A percentile compares a stretch with the other conserved stretches of the same genome.
phyloP scores from a whole-genome alignment of 2,797 vertebrate genomes.

The Urosaurus nigricauda region DNA sequence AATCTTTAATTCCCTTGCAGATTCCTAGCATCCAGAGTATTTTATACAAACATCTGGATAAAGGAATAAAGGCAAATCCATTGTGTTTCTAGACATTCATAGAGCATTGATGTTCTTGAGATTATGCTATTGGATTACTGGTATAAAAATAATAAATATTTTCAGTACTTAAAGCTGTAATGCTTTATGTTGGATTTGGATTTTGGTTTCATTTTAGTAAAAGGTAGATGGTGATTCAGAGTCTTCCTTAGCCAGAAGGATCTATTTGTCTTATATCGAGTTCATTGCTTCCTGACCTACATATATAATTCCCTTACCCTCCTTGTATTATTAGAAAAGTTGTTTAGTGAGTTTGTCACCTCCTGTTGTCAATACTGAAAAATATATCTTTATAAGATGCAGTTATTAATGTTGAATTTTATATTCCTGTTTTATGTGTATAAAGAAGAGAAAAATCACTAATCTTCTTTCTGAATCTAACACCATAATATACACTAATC shows the following conservation, averaged over 20 bases:
- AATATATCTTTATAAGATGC: constrained; percentile 68
- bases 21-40: constrained; percentile 75
- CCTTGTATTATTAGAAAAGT: constrained; percentile 73
- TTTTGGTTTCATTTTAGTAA: constrained; percentile 84
- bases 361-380: constrained; percentile 65
- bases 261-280: constrained; percentile 60
- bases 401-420: constrained; percentile 34
- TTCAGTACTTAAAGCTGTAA: constrained; percentile 83
- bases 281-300: constrained; percentile 81
- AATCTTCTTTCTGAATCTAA: constrained; percentile 51
- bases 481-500: constrained; percentile 29
- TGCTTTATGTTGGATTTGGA: constrained; percentile 81
- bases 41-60: constrained; percentile 82
- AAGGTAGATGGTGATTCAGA: constrained; percentile 78
- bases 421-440: constrained; percentile 42
- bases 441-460: constrained; percentile 38
- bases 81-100: constrained; percentile 78
- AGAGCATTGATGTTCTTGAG: constrained; percentile 78
- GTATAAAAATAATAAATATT: constrained; percentile 84
- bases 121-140: constrained; percentile 84
- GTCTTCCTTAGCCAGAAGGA: constrained; percentile 76
- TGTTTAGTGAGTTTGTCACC: constrained; percentile 72
- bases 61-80: constrained; percentile 79
- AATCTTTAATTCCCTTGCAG: constrained; percentile 80
- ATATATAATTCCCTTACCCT: constrained; percentile 61